A percentile compares a stretch with the other conserved stretches of the same genome.
Conservation (phyloP, 2,888 invertebrate species). For the Dynastes maya region DNA sequence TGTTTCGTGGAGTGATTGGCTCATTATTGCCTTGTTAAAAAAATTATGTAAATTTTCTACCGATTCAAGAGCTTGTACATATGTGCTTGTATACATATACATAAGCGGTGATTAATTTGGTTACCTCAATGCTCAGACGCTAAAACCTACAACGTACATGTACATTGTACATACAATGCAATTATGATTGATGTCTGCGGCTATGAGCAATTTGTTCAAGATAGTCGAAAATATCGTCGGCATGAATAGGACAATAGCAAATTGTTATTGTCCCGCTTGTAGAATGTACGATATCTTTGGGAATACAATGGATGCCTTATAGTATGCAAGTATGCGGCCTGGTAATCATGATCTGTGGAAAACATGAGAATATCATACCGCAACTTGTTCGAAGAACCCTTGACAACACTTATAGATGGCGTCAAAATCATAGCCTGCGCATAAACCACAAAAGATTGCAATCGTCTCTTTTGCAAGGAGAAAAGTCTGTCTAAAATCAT, state of each 20-base stretch:
- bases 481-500: too few species aligned
- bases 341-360: too few species aligned
- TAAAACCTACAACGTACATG: background rate
- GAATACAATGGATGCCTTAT: too few species aligned
- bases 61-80: background rate
- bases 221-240: background rate
- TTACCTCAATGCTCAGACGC: conserved; percentile 1
- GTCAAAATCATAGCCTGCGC: too few species aligned
- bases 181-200: background rate
- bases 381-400: too few species aligned
- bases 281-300: too few species aligned
- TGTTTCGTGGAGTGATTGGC: background rate
- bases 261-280: background rate
- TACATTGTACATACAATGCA: background rate
- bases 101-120: conserved; percentile 5
- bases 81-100: background rate
- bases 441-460: too few species aligned
- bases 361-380: too few species aligned
- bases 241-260: background rate
- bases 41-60: conserved; percentile 17
- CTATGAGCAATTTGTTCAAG: conserved; percentile 18
- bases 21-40: conserved; percentile 17
- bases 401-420: too few species aligned
- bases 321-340: too few species aligned
- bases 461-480: too few species aligned